Base-by-base conservation (phyloP, 2,888 invertebrate species). In the Cephus pygmeus region DNA sequence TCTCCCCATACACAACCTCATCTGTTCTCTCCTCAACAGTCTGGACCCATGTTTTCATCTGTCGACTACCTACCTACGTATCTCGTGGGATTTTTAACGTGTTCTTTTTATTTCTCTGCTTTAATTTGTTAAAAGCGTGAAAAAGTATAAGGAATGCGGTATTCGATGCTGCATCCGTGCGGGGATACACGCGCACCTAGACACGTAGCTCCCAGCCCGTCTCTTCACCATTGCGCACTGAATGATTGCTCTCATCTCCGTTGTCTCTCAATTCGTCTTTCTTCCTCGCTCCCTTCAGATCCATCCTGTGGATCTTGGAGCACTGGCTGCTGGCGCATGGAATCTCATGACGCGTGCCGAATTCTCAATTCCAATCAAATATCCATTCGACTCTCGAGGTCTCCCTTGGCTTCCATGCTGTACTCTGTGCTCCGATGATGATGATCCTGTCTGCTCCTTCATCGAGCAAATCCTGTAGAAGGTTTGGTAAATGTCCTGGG, bases 101-200 rank as follows among this genome's bases (percentile, higher is more conserved):
- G 76, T 83, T 81, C 80, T 75, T 83, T 86, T 84, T 85, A 81
- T 85, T 81, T 81, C 82, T 79, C 76, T 79, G 83, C 84, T 88
- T 88, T 90, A 88, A 89, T 90, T 88, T 88, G 87, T 88, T 89
- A 87, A 89, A 89, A 90, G 87, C 87, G 84, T 83, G 83, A 86
- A 84, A 84, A 77, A 77, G 79, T 30, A 6, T 36, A 11, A 35
- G 74, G 74, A 36, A 36, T 12, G 74, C 23, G 35, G 71, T 4
- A 15, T 34, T 31, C 34, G 33, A 31, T 34, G 56, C 23, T 23
- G 23, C 12, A 35, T 35, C 0, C 35, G 35, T 34, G 11, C 35
- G 35, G 3, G 34, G 3, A 35, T 15, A 15, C 40, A 4, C 15
- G 4, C 15, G 15, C 40, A 15, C 40, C 40, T 4, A 40, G 40